These are phyloP conservation scores for Diachasmimorpha longicaudata DNA, from an alignment of 1,140 invertebrate genomes.

Conservation along the genomic window DNA sequence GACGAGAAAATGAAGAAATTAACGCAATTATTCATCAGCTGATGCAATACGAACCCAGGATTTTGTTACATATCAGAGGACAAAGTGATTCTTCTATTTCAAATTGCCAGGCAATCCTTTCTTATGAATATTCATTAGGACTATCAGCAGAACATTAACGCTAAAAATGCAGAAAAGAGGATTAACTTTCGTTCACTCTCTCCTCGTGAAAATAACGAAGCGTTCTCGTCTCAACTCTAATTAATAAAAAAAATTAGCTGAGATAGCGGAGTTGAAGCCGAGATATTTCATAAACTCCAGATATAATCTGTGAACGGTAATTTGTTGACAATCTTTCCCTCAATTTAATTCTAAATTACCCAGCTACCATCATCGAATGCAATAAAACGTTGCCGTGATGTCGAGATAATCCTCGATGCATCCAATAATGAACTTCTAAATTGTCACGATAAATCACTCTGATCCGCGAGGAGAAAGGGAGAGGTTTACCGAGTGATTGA, in stretches of 20 bases:
- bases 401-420: not conserved
- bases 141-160: too few species aligned
- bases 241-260: too few species aligned
- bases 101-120: not conserved
- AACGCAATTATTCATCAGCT: not conserved
- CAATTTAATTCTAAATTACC: not conserved
- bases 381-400: not conserved
- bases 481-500: not conserved
- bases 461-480: not conserved
- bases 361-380: not conserved
- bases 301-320: not conserved
- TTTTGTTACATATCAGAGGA: too few species aligned
- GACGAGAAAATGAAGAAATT: not conserved
- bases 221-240: too few species aligned
- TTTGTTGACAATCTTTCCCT: not conserved
- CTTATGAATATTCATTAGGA: too few species aligned
- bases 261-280: too few species aligned
- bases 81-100: not conserved
- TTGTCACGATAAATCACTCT: constrained; percentile 4
- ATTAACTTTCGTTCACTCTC: too few species aligned
- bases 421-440: constrained; percentile 5
- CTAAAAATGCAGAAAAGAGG: too few species aligned
- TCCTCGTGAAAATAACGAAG: too few species aligned
- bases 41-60: too few species aligned
- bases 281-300: too few species aligned